phyloP scores from a whole-genome alignment of 2,113 vertebrate species.

The Ia io region DNA sequence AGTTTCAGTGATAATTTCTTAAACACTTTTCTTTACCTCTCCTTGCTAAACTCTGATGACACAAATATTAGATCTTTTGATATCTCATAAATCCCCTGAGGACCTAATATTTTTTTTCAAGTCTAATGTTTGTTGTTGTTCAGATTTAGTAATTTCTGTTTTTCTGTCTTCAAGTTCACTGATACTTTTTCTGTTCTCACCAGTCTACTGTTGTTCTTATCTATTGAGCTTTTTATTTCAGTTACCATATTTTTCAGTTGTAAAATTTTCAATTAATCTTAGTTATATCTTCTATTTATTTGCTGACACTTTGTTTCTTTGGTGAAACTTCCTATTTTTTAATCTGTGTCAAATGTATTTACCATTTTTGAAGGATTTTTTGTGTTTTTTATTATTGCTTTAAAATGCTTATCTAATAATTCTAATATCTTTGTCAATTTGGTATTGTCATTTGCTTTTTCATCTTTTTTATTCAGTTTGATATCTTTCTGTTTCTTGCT shows the following conservation, averaged over 20 bases:
- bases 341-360: not conserved
- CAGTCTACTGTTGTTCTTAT: not conserved
- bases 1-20: not conserved
- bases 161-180: no score
- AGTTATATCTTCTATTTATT: not conserved
- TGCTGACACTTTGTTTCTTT: not conserved
- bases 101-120: not conserved
- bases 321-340: not conserved
- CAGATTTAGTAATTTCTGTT: not conserved
- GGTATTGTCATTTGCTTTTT: not conserved
- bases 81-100: not conserved
- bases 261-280: not conserved
- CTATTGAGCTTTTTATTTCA: not conserved
- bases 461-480: not conserved
- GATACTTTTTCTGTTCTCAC: not conserved
- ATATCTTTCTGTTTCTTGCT: not conserved
- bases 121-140: not conserved
- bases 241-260: not conserved
- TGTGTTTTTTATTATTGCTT: not conserved
- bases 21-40: not conserved
- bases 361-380: not conserved
- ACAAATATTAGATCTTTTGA: not conserved
- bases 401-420: not conserved
- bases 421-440: not conserved
- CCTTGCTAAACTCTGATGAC: not conserved